Evolutionary conservation across 1,140 invertebrate genomes (phyloP).

Genomic region (Planococcus citri): DNA sequence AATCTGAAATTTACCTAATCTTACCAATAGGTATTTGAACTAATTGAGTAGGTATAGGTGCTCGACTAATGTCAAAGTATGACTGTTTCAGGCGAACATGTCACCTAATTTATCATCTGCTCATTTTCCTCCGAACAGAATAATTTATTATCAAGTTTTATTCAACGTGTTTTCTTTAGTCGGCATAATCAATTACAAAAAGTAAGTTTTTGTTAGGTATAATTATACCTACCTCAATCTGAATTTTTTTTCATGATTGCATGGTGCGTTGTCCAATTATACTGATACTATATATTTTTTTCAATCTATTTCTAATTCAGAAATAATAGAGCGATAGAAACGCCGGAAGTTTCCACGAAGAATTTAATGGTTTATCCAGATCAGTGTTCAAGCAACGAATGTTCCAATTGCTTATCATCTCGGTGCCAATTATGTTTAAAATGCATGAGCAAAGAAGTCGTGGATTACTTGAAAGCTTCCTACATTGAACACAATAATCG

Average conservation of each 20-base stretch:
- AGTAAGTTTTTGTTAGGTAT: constrained; percentile 10
- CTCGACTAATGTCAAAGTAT: no score
- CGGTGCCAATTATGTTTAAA: constrained; percentile 66
- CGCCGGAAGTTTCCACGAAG: constrained; percentile 62
- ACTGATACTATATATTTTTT: neutral
- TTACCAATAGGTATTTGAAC: neutral
- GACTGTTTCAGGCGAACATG: constrained; percentile 77
- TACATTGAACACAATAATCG: constrained; percentile 66
- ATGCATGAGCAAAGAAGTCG: constrained; percentile 53
- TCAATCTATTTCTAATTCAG: constrained; percentile 29
- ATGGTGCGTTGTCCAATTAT: no score
- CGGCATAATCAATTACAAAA: constrained; percentile 46
- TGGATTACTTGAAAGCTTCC: constrained; percentile 47
- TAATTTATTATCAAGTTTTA: constrained; percentile 86
- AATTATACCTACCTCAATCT: no score
- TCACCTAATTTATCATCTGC: constrained; percentile 90
- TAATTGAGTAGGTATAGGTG: no score
- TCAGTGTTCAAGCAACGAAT: constrained; percentile 46
- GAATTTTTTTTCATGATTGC: no score
- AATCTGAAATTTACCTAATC: neutral
- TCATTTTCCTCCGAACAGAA: constrained; percentile 75
- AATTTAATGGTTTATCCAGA: constrained; percentile 66
- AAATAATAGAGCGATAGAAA: constrained; percentile 36
- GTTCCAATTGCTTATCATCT: constrained; percentile 46
- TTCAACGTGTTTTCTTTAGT: constrained; percentile 71